Evolutionary conservation across 2,888 invertebrate genomes (phyloP).

Genomic region (Pelosia muscerda): DNA sequence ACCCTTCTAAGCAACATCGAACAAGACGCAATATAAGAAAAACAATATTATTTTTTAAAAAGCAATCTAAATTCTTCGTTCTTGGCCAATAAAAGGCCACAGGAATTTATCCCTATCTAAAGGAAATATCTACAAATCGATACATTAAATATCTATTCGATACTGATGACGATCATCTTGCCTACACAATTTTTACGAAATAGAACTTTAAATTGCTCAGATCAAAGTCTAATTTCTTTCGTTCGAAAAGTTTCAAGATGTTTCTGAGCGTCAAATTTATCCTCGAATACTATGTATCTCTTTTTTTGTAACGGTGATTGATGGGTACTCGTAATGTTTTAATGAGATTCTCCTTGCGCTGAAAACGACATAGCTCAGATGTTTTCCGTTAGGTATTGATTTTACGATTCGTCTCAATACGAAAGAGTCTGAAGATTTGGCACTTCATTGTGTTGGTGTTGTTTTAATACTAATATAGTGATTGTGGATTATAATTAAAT

Average conservation of each 20-base stretch:
- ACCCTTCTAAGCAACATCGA: neutral
- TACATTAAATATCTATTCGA: slow-evolving; percentile 41
- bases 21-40: slow-evolving; percentile 3
- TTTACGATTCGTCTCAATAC: slow-evolving; percentile 16
- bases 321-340: slow-evolving; percentile 42
- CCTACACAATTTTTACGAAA: slow-evolving; percentile 7
- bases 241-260: slow-evolving; percentile 12
- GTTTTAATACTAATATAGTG: neutral
- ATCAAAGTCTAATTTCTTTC: slow-evolving; percentile 29
- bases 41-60: slow-evolving; percentile 3
- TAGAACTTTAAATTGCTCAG: neutral
- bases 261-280: slow-evolving; percentile 26
- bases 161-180: slow-evolving; percentile 18
- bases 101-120: slow-evolving; percentile 26
- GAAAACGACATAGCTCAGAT: slow-evolving; percentile 28
- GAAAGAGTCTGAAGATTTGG: neutral
- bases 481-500: neutral
- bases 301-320: slow-evolving; percentile 39
- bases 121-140: slow-evolving; percentile 31
- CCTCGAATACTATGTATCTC: slow-evolving; percentile 33
- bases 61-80: slow-evolving; percentile 15
- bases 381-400: slow-evolving; percentile 21
- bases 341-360: slow-evolving; percentile 40
- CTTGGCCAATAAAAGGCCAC: slow-evolving; percentile 17
- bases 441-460: neutral